phyloP scores from a whole-genome alignment of 2,888 invertebrate species.

The Anaspis maculata region DNA sequence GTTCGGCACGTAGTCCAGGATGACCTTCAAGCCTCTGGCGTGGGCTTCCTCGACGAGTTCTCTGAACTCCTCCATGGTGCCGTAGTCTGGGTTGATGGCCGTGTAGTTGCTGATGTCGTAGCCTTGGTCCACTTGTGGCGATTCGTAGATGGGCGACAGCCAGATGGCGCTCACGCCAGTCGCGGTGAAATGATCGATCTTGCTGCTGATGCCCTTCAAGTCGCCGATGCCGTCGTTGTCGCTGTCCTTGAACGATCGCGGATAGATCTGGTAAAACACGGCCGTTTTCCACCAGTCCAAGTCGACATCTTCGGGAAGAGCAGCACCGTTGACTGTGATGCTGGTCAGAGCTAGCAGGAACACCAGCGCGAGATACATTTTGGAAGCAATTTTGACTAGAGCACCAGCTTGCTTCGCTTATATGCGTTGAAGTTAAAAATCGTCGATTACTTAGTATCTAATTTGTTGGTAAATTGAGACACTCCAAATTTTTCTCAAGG shows the following conservation, averaged over 20 bases:
- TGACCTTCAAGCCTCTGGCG: constrained; percentile 45
- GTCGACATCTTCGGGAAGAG: too few species aligned
- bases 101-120: constrained; percentile 78
- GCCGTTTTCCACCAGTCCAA: constrained; percentile 85
- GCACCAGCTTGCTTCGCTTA: too few species aligned
- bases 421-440: too few species aligned
- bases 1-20: constrained; percentile 44
- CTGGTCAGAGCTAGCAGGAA: too few species aligned
- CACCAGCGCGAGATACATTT: too few species aligned
- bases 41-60: constrained; percentile 50
- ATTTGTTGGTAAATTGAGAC: too few species aligned
- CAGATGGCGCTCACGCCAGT: constrained; percentile 68
- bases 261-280: constrained; percentile 79
- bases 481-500: too few species aligned
- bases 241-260: constrained; percentile 80
- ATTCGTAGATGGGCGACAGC: constrained; percentile 77
- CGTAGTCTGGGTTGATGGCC: constrained; percentile 63
- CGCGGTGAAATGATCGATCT: constrained; percentile 39
- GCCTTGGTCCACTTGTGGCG: too few species aligned
- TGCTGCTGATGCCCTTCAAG: constrained; percentile 53
- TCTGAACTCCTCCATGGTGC: constrained; percentile 63
- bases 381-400: too few species aligned
- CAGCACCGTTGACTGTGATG: too few species aligned
- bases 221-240: constrained; percentile 91
- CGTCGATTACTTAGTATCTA: too few species aligned